A percentile compares a stretch with the other conserved stretches of the same genome.
phyloP scores from a whole-genome alignment of 2,113 vertebrate species.

The Stercorarius parasiticus region DNA sequence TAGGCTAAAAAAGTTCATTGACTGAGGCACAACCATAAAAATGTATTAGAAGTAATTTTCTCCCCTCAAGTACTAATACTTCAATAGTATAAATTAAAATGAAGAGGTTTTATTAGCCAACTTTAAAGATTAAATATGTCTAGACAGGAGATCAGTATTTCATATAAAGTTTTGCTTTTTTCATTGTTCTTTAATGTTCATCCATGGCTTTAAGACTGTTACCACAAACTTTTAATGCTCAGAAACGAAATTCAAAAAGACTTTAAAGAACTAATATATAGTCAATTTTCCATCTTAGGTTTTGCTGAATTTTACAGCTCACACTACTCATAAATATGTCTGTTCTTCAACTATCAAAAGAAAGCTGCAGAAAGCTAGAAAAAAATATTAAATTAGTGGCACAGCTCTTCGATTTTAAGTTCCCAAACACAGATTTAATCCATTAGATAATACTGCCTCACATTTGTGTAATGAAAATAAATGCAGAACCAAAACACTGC shows the following conservation, averaged over 20 bases:
- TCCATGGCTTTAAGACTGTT: not conserved
- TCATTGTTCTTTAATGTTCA: not conserved
- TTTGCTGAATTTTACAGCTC: not conserved
- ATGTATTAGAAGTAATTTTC: not conserved
- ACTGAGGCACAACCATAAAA: not conserved
- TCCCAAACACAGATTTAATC: not conserved
- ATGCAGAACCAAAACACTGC: not conserved
- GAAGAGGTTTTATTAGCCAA: not conserved
- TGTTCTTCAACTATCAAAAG: not conserved
- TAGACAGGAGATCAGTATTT: slow-evolving; percentile 44
- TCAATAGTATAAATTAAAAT: slow-evolving; percentile 5
- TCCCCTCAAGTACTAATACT: not conserved
- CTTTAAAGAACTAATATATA: not conserved
- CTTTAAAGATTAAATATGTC: slow-evolving; percentile 35
- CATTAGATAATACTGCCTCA: not conserved
- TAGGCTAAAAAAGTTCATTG: not conserved
- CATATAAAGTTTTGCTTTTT: not conserved
- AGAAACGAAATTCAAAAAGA: not conserved
- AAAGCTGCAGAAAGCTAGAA: not conserved
- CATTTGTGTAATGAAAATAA: not conserved
- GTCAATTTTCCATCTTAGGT: not conserved
- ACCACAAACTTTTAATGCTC: not conserved
- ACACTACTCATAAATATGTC: not conserved
- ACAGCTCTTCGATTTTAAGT: not conserved
- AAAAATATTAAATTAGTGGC: not conserved